A percentile compares a stretch with the other conserved stretches of the same genome.
Conservation (phyloP, 2,888 invertebrate species). For the Stenodema calcarata region DNA sequence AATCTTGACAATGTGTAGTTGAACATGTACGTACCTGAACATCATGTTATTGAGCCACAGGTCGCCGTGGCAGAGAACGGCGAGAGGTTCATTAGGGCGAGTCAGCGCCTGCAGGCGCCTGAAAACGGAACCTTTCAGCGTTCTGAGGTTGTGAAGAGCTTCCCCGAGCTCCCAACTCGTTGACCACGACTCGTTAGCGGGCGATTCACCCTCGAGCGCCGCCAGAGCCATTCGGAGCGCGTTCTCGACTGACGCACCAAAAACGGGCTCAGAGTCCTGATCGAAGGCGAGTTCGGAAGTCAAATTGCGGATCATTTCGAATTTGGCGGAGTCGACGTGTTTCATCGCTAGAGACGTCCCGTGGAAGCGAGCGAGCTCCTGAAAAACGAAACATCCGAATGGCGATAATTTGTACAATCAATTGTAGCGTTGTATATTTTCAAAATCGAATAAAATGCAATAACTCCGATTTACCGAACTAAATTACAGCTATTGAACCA, state of each 20-base stretch:
- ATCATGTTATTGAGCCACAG: slow-evolving; percentile 57
- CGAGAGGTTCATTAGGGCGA: slow-evolving; percentile 54
- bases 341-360: slow-evolving; percentile 58
- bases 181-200: slow-evolving; percentile 24
- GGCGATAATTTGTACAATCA: neutral
- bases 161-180: slow-evolving; percentile 49
- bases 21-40: slow-evolving; percentile 45
- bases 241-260: slow-evolving; percentile 55
- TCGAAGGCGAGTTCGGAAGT: slow-evolving; percentile 55
- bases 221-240: slow-evolving; percentile 54
- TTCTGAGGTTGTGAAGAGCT: slow-evolving; percentile 54
- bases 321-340: slow-evolving; percentile 50
- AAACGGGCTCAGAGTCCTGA: slow-evolving; percentile 53
- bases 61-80: slow-evolving; percentile 57
- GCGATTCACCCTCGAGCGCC: slow-evolving; percentile 45
- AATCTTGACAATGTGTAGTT: too few species aligned
- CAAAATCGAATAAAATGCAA: too few species aligned
- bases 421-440: too few species aligned
- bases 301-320: slow-evolving; percentile 35
- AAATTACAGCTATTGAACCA: too few species aligned
- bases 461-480: too few species aligned
- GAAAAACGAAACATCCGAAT: slow-evolving; percentile 5
- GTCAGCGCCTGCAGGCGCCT: slow-evolving; percentile 51
- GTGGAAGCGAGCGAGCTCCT: slow-evolving; percentile 57
- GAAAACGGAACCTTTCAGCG: slow-evolving; percentile 54